These are phyloP conservation scores for Botia kubotai DNA, from an alignment of 2,797 vertebrate genomes.

Conservation along the genomic window DNA sequence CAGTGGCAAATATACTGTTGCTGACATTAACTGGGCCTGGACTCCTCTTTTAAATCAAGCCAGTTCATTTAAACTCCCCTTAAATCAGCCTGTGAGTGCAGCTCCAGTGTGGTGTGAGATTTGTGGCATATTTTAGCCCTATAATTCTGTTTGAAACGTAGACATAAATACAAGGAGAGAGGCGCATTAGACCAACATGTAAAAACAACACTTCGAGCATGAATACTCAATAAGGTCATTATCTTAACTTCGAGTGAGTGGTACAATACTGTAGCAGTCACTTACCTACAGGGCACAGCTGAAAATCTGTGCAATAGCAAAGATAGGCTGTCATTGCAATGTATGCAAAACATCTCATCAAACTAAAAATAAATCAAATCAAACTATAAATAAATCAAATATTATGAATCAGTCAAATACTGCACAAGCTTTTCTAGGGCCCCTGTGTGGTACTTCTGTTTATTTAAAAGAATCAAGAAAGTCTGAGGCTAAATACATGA, in stretches of 20 bases:
- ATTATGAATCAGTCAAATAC: conserved; percentile 10
- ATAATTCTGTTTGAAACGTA: conserved; percentile 26
- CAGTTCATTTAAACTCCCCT: conserved; percentile 45
- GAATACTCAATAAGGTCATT: conserved; percentile 53
- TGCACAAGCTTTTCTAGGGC: background rate
- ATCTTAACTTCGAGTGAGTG: conserved; percentile 42
- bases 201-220: conserved; percentile 25
- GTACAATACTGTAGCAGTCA: conserved; percentile 42
- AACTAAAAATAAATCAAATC: conserved; percentile 28
- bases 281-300: conserved; percentile 33
- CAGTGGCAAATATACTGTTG: conserved; percentile 26
- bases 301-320: conserved; percentile 34
- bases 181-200: conserved; percentile 14
- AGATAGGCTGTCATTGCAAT: conserved; percentile 19
- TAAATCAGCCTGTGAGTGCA: conserved; percentile 58
- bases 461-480: conserved; percentile 3
- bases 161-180: conserved; percentile 36
- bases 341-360: conserved; percentile 20
- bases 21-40: conserved; percentile 7
- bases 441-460: conserved; percentile 7
- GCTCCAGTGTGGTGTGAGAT: conserved; percentile 45
- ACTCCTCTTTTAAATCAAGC: conserved; percentile 52
- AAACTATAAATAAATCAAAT: conserved; percentile 28
- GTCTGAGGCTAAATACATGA: too few species aligned
- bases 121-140: conserved; percentile 45